These are phyloP conservation scores for Plusia festucae DNA, from an alignment of 2,888 invertebrate genomes.

Conservation along the genomic window DNA sequence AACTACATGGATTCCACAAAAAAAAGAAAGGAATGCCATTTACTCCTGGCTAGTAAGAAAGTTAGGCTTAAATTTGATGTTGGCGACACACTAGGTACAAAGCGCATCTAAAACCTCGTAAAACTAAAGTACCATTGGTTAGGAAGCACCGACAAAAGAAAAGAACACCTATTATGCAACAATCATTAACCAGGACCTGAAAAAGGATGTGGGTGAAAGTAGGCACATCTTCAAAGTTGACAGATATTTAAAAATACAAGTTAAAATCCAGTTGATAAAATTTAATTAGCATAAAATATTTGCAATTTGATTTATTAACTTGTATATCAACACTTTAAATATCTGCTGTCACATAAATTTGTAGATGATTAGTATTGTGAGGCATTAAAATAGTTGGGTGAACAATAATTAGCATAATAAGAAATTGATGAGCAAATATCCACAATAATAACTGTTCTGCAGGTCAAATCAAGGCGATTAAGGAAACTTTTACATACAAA, in stretches of 20 bases:
- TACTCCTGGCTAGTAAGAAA: slow-evolving; percentile 18
- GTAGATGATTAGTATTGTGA: slow-evolving; percentile 14
- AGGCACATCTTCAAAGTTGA: neutral
- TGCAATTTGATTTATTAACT: neutral
- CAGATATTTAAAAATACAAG: neutral
- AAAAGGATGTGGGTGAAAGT: neutral
- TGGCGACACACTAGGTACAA: neutral
- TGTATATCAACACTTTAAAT: slow-evolving; percentile 9
- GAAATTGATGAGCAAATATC: slow-evolving; percentile 20
- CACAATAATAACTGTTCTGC: slow-evolving; percentile 48
- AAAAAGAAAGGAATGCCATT: slow-evolving; percentile 31
- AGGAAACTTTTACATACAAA: slow-evolving; percentile 59
- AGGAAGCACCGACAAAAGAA: neutral
- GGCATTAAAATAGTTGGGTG: slow-evolving; percentile 26
- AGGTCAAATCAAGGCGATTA: slow-evolving; percentile 36
- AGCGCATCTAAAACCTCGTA: neutral
- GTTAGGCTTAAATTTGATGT: slow-evolving; percentile 26
- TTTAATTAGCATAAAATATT: neutral
- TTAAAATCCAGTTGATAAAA: neutral
- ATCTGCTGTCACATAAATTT: slow-evolving; percentile 13
- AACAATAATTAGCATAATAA: slow-evolving; percentile 49
- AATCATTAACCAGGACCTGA: neutral
- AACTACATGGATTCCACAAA: slow-evolving; percentile 45
- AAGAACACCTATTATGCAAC: neutral
- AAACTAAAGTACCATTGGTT: neutral